Conservation (phyloP, 2,888 invertebrate species). For the Tanaodytes sp. region DNA sequence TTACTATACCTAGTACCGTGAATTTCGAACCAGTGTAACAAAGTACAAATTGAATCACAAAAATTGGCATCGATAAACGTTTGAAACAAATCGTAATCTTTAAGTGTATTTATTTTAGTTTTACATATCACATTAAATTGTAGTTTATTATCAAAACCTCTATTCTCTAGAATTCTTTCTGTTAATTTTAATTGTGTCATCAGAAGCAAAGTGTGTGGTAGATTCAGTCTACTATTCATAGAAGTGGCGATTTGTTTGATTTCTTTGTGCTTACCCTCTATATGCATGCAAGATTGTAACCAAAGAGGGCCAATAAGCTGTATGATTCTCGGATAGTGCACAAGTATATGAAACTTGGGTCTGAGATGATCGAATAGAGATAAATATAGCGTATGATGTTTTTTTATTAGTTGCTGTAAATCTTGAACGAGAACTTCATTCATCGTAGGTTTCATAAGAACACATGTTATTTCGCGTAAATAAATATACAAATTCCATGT, state of each 20-base stretch:
- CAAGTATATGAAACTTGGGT: conserved; percentile 33
- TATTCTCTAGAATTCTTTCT: not conserved
- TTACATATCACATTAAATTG: not conserved
- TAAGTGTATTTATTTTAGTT: not conserved
- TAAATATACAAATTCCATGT: conserved; percentile 8
- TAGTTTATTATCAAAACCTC: not conserved
- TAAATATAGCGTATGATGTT: conserved; percentile 31
- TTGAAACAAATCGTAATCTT: not conserved
- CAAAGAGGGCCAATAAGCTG: conserved; percentile 28
- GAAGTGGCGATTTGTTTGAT: conserved; percentile 24
- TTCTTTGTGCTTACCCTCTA: conserved; percentile 41
- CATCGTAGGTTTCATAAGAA: conserved; percentile 3
- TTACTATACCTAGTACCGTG: not conserved
- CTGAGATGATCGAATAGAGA: conserved; percentile 27
- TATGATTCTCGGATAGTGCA: conserved; percentile 44
- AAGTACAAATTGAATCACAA: not conserved
- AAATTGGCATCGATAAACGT: not conserved
- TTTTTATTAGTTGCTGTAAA: conserved; percentile 16
- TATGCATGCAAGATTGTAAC: conserved; percentile 31
- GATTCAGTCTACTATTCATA: conserved; percentile 21
- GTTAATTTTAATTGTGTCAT: conserved; percentile 2
- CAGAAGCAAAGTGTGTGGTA: not conserved
- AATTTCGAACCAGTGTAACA: conserved; percentile 1
- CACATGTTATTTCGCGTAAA: conserved; percentile 12
- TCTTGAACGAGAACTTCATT: not conserved